phyloP scores from a whole-genome alignment of 1,140 invertebrate species.

The Archivesica marissinica region DNA sequence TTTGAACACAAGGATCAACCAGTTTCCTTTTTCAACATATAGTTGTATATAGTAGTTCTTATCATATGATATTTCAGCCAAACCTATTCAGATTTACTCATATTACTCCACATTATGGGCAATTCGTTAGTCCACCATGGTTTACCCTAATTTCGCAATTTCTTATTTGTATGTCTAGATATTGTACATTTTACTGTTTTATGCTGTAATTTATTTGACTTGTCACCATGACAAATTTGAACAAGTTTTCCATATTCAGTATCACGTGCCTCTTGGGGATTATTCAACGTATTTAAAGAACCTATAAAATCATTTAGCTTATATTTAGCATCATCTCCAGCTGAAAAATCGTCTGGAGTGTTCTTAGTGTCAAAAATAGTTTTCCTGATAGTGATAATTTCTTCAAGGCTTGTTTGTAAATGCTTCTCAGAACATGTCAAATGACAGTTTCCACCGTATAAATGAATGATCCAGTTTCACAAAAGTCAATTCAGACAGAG shows the following conservation, averaged over 20 bases:
- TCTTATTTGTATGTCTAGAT: background rate
- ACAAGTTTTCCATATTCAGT: background rate
- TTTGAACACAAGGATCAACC: conserved; percentile 1
- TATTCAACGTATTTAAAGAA: background rate
- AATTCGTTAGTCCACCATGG: conserved; percentile 6
- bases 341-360: conserved; percentile 14
- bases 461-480: conserved; percentile 22
- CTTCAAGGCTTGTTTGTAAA: background rate
- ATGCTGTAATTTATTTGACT: background rate
- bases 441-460: background rate
- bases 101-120: background rate
- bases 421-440: background rate
- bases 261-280: background rate
- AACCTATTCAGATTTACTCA: background rate
- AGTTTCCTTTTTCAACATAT: background rate
- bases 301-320: background rate
- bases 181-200: background rate
- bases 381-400: background rate
- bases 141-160: background rate
- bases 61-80: background rate
- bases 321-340: background rate
- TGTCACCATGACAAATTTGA: background rate
- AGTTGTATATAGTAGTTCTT: background rate
- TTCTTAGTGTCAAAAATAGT: background rate
- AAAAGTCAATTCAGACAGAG: too few species aligned